phyloP scores from a whole-genome alignment of 2,113 vertebrate genomes.

The Oryzias woworae region DNA sequence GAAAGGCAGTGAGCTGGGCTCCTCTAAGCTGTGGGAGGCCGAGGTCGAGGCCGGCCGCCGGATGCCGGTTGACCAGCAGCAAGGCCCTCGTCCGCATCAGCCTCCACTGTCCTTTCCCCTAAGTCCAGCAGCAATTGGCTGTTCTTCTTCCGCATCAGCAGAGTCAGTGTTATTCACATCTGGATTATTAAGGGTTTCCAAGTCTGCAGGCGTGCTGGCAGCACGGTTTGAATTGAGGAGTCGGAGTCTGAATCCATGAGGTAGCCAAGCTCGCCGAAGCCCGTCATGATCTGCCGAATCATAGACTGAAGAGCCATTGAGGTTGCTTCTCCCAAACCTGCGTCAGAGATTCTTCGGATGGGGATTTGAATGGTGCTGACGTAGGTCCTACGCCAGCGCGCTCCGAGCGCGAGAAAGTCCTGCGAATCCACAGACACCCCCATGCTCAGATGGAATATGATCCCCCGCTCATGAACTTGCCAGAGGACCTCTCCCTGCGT shows the following conservation, averaged over 20 bases:
- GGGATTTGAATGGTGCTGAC: conserved; percentile 98
- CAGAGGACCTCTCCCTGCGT: too few relatives aligned
- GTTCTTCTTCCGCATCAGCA: conserved; percentile 55
- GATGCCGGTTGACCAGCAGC: conserved; percentile 39
- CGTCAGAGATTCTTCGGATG: conserved; percentile 93
- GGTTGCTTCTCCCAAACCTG: conserved; percentile 92
- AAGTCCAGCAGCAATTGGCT: conserved; percentile 42
- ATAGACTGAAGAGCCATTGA: conserved; percentile 97
- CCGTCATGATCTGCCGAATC: conserved; percentile 98
- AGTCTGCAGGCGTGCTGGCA: conserved; percentile 75
- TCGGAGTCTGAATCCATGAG: conserved; percentile 98
- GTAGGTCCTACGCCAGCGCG: conserved; percentile 98
- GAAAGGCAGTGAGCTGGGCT: conserved; percentile 92
- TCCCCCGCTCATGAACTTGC: too few relatives aligned
- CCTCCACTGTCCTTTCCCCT: conserved; percentile 68
- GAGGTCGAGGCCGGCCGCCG: conserved; percentile 74
- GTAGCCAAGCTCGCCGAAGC: conserved; percentile 96
- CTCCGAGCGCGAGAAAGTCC: conserved; percentile 96
- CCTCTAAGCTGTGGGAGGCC: conserved; percentile 88
- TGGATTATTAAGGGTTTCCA: conserved; percentile 70
- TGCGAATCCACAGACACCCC: conserved; percentile 72
- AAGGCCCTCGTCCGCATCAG: conserved; percentile 62
- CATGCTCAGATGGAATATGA: too few relatives aligned
- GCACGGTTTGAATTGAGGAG: conserved; percentile 84
- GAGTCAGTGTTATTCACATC: conserved; percentile 43